phyloP scores from a whole-genome alignment of 1,140 invertebrate species.

The Epicauta chinensis region DNA sequence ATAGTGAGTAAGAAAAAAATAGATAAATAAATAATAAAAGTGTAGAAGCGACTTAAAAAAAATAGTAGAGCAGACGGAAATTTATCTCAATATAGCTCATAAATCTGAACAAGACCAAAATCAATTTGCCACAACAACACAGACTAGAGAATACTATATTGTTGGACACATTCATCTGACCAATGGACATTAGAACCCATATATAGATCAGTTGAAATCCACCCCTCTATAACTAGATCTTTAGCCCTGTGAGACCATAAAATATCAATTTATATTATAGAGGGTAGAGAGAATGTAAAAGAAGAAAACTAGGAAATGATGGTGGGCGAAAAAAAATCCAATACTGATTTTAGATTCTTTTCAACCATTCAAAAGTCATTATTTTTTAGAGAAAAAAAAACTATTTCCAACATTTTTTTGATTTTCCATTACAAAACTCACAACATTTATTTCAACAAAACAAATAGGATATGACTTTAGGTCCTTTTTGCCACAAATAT shows the following conservation, averaged over 20 bases:
- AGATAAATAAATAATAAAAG: conserved; percentile 19
- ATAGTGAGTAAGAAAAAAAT: no score
- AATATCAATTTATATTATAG: conserved; percentile 34
- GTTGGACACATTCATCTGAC: conserved; percentile 24
- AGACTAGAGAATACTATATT: background rate
- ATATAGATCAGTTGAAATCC: conserved; percentile 24
- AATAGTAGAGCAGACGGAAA: conserved; percentile 6
- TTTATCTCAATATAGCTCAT: conserved; percentile 33
- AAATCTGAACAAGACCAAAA: conserved; percentile 30
- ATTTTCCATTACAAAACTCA: no score
- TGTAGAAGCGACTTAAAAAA: background rate
- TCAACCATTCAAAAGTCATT: no score
- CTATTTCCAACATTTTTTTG: no score
- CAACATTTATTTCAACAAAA: no score
- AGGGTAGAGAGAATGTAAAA: conserved; percentile 3
- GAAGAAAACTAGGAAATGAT: no score
- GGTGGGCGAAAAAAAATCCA: no score
- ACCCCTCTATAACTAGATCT: conserved; percentile 28
- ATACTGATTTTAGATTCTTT: no score
- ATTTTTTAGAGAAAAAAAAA: no score
- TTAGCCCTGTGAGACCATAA: conserved; percentile 27
- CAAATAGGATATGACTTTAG: no score
- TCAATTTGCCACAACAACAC: conserved; percentile 23
- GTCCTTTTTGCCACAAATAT: background rate
- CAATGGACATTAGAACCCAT: conserved; percentile 8